Base-by-base conservation (phyloP, 2,113 vertebrate genomes). In the Apteryx owenii region DNA sequence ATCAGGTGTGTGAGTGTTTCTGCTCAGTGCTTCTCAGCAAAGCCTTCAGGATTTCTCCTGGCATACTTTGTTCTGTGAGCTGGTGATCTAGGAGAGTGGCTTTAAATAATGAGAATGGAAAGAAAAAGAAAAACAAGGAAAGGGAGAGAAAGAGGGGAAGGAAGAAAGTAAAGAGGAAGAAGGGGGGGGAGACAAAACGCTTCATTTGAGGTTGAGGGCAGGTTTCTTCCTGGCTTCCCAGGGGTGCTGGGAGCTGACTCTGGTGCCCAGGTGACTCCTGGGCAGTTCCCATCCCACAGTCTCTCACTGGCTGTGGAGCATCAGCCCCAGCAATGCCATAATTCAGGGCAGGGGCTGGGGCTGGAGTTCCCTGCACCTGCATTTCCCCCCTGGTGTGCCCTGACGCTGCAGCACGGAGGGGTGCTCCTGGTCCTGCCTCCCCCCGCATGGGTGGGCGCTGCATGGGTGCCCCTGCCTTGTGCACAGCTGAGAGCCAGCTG, bases 51-150 rank as follows among this genome's bases (percentile, higher is more conserved):
- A 44, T 50, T 42, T 42, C 38, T 33, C 31, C 58, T 2, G 2
- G 66, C 0, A 38, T 53, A 25, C 31, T 31, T 56, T 0, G 2
- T 11, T 56, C 42, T 2, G 0, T 33, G 12, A 36, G 51, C 9
- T 51, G 50, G 46, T n/a, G 14, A n/a, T 17, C 26, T 33, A 7
- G 38, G 1, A 2, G 4, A 72, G 72, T 38, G 72, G 36, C 1
- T 70, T 56, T 18, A 40, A 12, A 6, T 25, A 17, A 14, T 2
- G 17, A 21, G 20, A 12, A 33, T 22, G 15, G 25, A 70, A 84
- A 70, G 62, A 31, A 81, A 70, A 79, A n/a, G n/a, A 19, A 5
- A 28, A 6, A 28, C 7, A 23, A 48, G 7, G 8, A 26, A 51
- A 4, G 17, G 22, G 7, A 31, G 36, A 51, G 40, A 14, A n/a